phyloP scores from a whole-genome alignment of 2,113 vertebrate genomes.

The Micronisus gabar region DNA sequence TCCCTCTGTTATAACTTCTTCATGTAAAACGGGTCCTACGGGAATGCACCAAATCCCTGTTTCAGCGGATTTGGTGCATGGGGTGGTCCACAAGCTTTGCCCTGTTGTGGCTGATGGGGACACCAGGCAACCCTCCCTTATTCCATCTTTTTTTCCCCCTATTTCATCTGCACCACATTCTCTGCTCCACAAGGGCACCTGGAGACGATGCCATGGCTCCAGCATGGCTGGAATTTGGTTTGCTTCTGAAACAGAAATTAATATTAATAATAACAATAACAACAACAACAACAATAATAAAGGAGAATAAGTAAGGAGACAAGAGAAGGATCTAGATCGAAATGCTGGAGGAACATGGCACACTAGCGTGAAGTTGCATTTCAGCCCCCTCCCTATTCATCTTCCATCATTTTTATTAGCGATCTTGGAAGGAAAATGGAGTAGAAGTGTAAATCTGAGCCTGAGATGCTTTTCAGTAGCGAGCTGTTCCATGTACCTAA shows the following conservation, averaged over 20 bases:
- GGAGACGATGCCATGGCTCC: neutral
- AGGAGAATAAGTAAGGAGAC: neutral
- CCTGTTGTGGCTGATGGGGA: neutral
- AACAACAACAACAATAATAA: neutral
- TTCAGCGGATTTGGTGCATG: neutral
- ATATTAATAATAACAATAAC: neutral
- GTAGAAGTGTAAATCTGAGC: neutral
- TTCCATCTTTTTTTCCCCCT: fast-evolving
- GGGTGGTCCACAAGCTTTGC: neutral
- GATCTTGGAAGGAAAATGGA: neutral
- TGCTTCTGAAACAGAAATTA: neutral
- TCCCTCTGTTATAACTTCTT: neutral
- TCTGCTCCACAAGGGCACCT: neutral
- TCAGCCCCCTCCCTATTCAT: neutral
- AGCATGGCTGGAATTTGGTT: neutral
- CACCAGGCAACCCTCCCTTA: neutral
- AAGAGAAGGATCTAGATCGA: neutral
- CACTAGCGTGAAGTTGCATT: neutral
- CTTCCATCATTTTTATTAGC: neutral
- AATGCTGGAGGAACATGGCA: fast-evolving
- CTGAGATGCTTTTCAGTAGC: neutral
- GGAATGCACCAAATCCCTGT: neutral
- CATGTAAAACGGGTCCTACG: neutral
- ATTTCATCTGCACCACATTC: fast-evolving
- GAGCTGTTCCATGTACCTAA: neutral